These are phyloP conservation scores for Ceratina australensis DNA, from an alignment of 1,140 invertebrate species.

Conservation along the genomic window DNA sequence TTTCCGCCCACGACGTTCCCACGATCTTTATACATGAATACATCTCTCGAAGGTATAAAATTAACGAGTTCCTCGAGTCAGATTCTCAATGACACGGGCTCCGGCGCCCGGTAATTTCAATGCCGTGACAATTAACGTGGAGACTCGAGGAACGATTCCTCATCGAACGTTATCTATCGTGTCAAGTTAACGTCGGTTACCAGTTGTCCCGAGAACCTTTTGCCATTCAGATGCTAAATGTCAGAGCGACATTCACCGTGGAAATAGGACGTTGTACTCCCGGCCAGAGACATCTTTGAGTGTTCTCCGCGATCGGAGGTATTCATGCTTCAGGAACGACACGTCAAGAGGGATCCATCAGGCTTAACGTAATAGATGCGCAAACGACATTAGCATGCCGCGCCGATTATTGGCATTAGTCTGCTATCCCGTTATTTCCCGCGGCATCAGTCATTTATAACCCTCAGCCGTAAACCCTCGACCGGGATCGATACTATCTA, in stretches of 20 bases:
- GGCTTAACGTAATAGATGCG: slow-evolving; percentile 78
- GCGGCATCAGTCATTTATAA: slow-evolving; percentile 75
- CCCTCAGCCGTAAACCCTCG: slow-evolving; percentile 50
- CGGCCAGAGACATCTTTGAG: slow-evolving; percentile 50
- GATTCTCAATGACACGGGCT: neutral
- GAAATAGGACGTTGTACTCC: slow-evolving; percentile 21
- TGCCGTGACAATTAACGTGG: slow-evolving; percentile 20
- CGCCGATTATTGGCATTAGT: slow-evolving; percentile 76
- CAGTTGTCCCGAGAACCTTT: slow-evolving; percentile 34
- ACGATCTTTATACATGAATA: neutral
- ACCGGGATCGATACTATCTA: slow-evolving; percentile 50
- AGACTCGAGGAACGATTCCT: neutral
- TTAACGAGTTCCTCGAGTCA: neutral
- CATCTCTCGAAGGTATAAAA: neutral
- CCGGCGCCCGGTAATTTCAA: too few relatives aligned
- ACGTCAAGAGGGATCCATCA: slow-evolving; percentile 75
- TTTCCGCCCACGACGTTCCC: slow-evolving; percentile 6
- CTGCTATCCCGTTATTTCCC: slow-evolving; percentile 64
- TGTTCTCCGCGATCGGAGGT: slow-evolving; percentile 57
- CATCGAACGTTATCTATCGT: slow-evolving; percentile 15
- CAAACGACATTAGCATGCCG: slow-evolving; percentile 76
- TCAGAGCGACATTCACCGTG: slow-evolving; percentile 40
- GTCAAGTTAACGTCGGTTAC: slow-evolving; percentile 25
- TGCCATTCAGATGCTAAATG: slow-evolving; percentile 59
- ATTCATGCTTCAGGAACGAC: slow-evolving; percentile 62